phyloP scores from a whole-genome alignment of 2,113 vertebrate genomes.

The Triplophysa dalaica region DNA sequence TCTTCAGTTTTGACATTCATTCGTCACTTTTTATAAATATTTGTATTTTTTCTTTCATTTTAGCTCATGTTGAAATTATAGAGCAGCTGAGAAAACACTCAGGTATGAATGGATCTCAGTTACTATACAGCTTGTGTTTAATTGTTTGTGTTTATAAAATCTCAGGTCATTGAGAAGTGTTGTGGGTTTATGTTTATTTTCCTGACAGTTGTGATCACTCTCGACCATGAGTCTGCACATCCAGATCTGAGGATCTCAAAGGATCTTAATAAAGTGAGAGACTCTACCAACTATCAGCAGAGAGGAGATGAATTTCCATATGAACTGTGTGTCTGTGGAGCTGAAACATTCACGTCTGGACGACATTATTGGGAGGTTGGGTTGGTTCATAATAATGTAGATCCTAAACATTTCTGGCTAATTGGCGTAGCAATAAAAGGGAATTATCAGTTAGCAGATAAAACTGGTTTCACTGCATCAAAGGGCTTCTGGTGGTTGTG shows the following conservation, averaged over 20 bases:
- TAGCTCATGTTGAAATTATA: neutral
- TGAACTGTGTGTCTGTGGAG: conserved; percentile 57
- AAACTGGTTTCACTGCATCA: neutral
- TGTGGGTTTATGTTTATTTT: neutral
- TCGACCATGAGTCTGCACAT: neutral
- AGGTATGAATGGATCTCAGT: conserved; percentile 17
- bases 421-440: conserved; percentile 59
- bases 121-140: neutral
- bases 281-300: rapidly evolving
- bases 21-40: neutral
- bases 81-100: neutral
- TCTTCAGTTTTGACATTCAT: too few species aligned
- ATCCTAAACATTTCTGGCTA: conserved; percentile 61
- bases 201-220: conserved; percentile 59
- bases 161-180: too few species aligned
- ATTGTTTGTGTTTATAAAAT: neutral
- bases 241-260: rapidly evolving
- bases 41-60: neutral
- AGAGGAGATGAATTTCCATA: neutral
- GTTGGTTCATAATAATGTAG: rapidly evolving
- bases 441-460: rapidly evolving
- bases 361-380: conserved; percentile 68
- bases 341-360: conserved; percentile 47
- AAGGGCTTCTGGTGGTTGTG: conserved; percentile 65
- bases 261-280: neutral